Conservation (phyloP, 1,140 invertebrate genomes). For the Mercenaria mercenaria region DNA sequence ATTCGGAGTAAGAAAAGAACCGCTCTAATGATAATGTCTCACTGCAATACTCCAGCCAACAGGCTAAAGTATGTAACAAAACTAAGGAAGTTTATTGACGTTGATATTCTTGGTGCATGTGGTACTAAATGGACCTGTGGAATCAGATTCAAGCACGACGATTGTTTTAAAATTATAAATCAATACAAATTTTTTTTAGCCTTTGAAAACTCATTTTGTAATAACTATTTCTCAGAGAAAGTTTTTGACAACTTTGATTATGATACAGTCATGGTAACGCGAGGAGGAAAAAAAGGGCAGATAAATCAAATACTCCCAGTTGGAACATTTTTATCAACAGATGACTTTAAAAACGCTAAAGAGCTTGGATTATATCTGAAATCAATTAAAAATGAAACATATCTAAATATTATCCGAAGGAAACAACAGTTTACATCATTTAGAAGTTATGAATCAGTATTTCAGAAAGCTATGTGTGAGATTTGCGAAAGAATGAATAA, state of each 20-base stretch:
- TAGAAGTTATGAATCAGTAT: not conserved
- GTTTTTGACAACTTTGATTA: too few relatives aligned
- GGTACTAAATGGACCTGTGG: too few relatives aligned
- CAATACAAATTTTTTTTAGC: not conserved
- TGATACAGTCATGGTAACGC: too few relatives aligned
- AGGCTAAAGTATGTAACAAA: not conserved
- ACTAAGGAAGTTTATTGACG: not conserved
- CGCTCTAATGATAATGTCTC: not conserved
- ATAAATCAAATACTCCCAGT: not conserved
- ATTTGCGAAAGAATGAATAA: too few relatives aligned
- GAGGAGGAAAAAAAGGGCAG: constrained; percentile 6
- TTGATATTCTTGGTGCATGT: too few relatives aligned
- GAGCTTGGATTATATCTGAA: too few relatives aligned
- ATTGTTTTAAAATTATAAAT: not conserved
- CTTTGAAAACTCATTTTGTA: not conserved
- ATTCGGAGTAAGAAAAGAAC: not conserved
- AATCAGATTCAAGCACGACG: not conserved
- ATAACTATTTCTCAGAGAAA: not conserved
- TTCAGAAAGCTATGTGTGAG: constrained; percentile 1
- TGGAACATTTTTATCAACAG: not conserved
- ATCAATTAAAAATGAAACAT: not conserved
- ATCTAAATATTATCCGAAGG: not conserved
- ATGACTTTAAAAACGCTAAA: too few relatives aligned
- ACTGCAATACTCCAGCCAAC: not conserved
- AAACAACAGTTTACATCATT: not conserved